These are phyloP conservation scores for Anneissia japonica DNA, from an alignment of 35 echinoderm and acorn worm genomes.

Conservation along the genomic window DNA sequence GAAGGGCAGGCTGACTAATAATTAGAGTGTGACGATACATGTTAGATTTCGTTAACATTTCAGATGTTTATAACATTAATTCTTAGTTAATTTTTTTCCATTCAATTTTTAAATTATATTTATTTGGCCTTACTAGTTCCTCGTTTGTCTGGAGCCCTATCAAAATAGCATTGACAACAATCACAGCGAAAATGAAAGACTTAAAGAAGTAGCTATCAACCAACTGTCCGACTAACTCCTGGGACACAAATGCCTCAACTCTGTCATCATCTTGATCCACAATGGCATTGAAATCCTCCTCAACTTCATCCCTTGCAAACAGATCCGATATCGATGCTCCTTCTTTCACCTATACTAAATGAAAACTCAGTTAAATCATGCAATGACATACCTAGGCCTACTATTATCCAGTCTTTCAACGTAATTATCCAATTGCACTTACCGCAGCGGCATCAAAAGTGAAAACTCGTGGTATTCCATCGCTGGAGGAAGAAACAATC, in stretches of 20 bases:
- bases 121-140: constrained; percentile 64
- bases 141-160: constrained; percentile 81
- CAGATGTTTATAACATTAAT: too few relatives aligned
- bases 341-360: constrained; percentile 21
- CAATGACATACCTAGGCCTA: not conserved
- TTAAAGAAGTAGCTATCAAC: constrained; percentile 79
- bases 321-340: constrained; percentile 69
- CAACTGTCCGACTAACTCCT: constrained; percentile 86
- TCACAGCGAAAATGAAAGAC: constrained; percentile 69
- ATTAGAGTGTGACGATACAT: too few relatives aligned
- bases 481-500: constrained; percentile 2
- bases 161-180: constrained; percentile 71
- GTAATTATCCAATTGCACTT: constrained; percentile 21
- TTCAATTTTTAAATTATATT: too few relatives aligned
- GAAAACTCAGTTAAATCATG: not conserved
- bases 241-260: constrained; percentile 87
- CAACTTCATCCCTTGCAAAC: constrained; percentile 72
- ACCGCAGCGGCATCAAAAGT: constrained; percentile 80
- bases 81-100: too few relatives aligned
- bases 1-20: too few relatives aligned
- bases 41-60: too few relatives aligned
- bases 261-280: constrained; percentile 92
- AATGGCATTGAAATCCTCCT: constrained; percentile 84
- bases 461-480: constrained; percentile 44
- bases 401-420: not conserved